These are phyloP conservation scores for Polyploca ridens DNA, from an alignment of 2,888 invertebrate species.

Conservation along the genomic window DNA sequence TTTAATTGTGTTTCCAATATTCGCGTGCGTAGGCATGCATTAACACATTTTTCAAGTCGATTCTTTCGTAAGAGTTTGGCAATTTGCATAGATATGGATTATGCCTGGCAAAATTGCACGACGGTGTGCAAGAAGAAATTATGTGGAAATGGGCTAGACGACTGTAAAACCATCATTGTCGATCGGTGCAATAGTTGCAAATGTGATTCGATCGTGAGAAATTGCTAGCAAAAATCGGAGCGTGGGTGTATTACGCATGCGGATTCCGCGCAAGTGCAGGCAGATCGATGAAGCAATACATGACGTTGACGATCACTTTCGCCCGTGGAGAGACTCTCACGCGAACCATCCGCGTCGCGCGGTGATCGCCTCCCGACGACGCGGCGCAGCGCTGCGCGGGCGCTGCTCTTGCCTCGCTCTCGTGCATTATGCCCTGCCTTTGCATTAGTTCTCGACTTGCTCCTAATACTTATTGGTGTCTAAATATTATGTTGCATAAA, in stretches of 20 bases:
- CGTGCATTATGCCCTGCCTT: not conserved
- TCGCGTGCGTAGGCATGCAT: conserved; percentile 32
- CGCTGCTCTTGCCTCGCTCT: not conserved
- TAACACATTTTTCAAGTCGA: conserved; percentile 39
- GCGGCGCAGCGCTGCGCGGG: not conserved
- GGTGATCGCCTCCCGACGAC: not conserved
- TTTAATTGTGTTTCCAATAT: conserved; percentile 45
- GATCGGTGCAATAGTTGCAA: conserved; percentile 59
- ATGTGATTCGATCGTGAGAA: conserved; percentile 74
- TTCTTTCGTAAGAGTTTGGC: conserved; percentile 49
- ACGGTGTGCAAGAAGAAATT: conserved; percentile 47
- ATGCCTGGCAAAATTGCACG: conserved; percentile 39
- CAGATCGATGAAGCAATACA: conserved; percentile 69
- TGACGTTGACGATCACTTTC: conserved; percentile 69
- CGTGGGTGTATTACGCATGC: conserved; percentile 77
- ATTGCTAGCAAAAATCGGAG: conserved; percentile 70
- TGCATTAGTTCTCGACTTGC: not conserved
- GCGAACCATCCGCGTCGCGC: conserved; percentile 19
- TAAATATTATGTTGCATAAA: not conserved
- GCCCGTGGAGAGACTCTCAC: conserved; percentile 56
- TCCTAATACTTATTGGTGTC: not conserved
- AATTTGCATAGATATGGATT: conserved; percentile 64
- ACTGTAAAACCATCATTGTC: conserved; percentile 60
- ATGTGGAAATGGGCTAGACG: conserved; percentile 64
- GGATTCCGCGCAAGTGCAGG: conserved; percentile 62